Conservation (phyloP, 30 jellyfish, hydroid and myxozoan genomes). For the Phacellophora camtschatica region DNA sequence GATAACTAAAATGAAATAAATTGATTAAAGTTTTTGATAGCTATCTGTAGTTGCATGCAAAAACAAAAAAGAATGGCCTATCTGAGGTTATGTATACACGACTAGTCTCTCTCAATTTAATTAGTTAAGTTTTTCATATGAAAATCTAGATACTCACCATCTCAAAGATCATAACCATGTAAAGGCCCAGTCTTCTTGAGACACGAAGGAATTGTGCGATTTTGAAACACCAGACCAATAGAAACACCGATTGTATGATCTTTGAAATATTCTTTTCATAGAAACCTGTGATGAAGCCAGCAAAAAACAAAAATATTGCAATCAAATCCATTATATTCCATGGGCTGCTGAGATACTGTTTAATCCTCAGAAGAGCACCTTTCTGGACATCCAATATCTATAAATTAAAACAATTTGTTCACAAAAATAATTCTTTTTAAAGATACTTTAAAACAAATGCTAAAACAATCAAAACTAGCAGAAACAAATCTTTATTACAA, state of each 20-base stretch:
- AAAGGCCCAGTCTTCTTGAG: constrained; percentile 34
- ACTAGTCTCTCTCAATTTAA: too few species aligned
- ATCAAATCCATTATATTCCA: constrained; percentile 58
- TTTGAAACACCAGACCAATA: constrained; percentile 30
- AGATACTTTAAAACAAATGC: too few species aligned
- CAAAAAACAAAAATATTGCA: constrained; percentile 13
- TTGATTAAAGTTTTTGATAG: too few species aligned
- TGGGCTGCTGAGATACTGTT: constrained; percentile 21
- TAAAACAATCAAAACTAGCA: too few species aligned
- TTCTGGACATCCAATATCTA: constrained; percentile 32
- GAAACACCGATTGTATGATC: neutral
- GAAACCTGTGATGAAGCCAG: constrained; percentile 24
- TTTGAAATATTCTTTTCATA: neutral
- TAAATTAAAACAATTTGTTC: too few species aligned
- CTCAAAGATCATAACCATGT: constrained; percentile 60
- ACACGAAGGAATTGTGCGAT: constrained; percentile 24
- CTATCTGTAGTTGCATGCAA: too few species aligned
- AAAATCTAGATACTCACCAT: too few species aligned
- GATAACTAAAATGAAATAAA: neutral
- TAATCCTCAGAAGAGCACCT: neutral
- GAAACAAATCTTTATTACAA: too few species aligned
- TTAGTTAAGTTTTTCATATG: too few species aligned
- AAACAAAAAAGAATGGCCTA: too few species aligned
- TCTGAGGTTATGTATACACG: too few species aligned
- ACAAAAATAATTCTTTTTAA: too few species aligned